Evolutionary conservation across 2,888 invertebrate species (phyloP).

Genomic region (Leucophenga montana): DNA sequence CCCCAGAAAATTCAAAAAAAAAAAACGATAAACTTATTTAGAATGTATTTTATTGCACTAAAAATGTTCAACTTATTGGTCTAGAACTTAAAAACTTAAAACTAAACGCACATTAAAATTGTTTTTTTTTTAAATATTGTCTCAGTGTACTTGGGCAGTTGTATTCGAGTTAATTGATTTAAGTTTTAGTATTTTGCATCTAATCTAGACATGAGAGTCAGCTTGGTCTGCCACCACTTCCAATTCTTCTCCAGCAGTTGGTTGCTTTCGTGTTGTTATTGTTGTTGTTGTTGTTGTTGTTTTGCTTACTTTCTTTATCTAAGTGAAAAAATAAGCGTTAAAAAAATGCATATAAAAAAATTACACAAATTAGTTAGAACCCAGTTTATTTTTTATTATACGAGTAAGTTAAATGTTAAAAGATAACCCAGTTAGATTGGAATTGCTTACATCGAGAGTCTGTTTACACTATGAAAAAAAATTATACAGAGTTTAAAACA

Average conservation of each 20-base stretch:
- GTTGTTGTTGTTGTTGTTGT: neutral
- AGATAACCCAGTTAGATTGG: neutral
- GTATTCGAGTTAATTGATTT: neutral
- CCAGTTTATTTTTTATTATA: conserved; percentile 2
- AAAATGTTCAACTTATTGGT: neutral
- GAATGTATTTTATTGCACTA: neutral
- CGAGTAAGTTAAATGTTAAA: too few species aligned
- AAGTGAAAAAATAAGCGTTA: neutral
- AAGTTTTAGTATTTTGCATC: conserved; percentile 12
- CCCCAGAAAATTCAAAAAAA: too few species aligned
- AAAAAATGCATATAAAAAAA: neutral
- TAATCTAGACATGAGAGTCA: conserved; percentile 19
- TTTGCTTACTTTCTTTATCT: conserved; percentile 17
- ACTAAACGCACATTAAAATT: conserved; percentile 10
- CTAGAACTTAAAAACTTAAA: conserved; percentile 16
- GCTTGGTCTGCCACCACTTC: conserved; percentile 14
- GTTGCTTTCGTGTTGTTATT: too few species aligned
- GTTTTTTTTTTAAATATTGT: neutral
- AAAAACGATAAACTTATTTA: too few species aligned
- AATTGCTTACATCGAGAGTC: too few species aligned
- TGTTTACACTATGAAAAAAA: too few species aligned
- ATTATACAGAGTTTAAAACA: too few species aligned
- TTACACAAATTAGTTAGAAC: neutral
- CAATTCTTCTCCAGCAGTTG: too few species aligned
- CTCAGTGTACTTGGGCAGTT: conserved; percentile 24